A percentile compares a stretch with the other conserved stretches of the same genome.
Conservation (phyloP, 2,888 invertebrate genomes). For the Drosophila robusta region DNA sequence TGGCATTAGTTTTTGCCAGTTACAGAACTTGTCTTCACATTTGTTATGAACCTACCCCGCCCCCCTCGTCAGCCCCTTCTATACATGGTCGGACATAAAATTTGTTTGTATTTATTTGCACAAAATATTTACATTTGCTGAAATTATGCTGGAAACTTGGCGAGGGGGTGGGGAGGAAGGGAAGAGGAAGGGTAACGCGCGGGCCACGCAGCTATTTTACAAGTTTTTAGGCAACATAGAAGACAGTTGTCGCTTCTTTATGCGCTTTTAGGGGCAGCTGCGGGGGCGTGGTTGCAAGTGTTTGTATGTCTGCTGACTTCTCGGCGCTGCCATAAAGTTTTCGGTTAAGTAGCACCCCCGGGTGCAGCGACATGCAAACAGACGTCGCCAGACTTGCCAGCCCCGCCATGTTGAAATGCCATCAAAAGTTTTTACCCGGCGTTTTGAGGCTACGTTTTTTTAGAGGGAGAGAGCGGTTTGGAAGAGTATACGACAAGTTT, state of each 20-base stretch:
- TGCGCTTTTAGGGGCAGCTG: slow-evolving; percentile 16
- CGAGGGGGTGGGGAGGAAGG: slow-evolving; percentile 1
- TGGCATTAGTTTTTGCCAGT: slow-evolving; percentile 66
- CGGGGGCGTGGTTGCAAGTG: slow-evolving; percentile 32
- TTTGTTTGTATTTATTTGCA: slow-evolving; percentile 55
- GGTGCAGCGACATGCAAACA: slow-evolving; percentile 64
- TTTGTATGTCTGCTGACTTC: slow-evolving; percentile 59
- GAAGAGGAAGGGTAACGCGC: slow-evolving; percentile 8
- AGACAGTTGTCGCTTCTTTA: slow-evolving; percentile 52
- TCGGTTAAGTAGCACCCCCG: slow-evolving; percentile 72
- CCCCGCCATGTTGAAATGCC: slow-evolving; percentile 63
- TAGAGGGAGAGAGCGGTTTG: neutral
- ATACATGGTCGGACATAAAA: slow-evolving; percentile 20
- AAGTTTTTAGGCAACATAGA: slow-evolving; percentile 67
- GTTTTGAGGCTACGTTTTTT: slow-evolving; percentile 15
- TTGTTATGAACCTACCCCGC: slow-evolving; percentile 20
- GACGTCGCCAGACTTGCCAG: slow-evolving; percentile 61
- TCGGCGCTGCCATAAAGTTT: slow-evolving; percentile 67
- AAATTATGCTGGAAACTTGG: slow-evolving; percentile 72
- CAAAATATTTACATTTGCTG: slow-evolving; percentile 75
- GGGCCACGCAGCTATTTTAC: slow-evolving; percentile 57
- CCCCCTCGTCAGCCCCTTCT: neutral
- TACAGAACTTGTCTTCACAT: slow-evolving; percentile 42
- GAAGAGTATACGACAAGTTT: slow-evolving; percentile 62
- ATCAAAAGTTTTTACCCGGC: slow-evolving; percentile 63